Evolutionary conservation across 2,113 vertebrate genomes (phyloP).

Genomic region (Naja naja): DNA sequence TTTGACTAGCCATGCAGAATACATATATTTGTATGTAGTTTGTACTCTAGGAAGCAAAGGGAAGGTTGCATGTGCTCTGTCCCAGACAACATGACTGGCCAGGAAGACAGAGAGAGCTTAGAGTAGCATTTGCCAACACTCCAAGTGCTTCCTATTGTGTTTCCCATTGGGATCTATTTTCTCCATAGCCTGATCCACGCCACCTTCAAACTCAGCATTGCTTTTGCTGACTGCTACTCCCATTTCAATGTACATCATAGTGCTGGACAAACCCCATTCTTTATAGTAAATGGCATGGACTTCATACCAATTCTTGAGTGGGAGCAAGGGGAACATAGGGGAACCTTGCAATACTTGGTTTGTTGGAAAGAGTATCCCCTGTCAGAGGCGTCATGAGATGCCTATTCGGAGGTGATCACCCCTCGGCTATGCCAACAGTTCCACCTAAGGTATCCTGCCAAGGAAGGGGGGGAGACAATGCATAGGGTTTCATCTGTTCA

Average conservation of each 20-base stretch:
- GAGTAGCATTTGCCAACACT: background rate
- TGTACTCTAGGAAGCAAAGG: background rate
- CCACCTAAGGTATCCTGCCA: no score
- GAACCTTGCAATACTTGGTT: no score
- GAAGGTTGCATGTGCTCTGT: background rate
- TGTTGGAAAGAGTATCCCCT: no score
- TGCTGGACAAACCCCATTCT: no score
- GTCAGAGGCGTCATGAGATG: no score
- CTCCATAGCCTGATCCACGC: background rate
- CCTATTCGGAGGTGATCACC: no score
- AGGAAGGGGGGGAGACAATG: no score
- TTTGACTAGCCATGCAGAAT: background rate
- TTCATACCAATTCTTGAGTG: no score
- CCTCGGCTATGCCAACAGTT: no score
- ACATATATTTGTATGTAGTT: background rate
- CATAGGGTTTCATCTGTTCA: no score
- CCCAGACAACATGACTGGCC: background rate
- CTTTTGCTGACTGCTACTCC: background rate
- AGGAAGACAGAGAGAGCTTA: background rate
- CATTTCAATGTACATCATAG: background rate
- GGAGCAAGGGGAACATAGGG: no score
- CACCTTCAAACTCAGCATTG: background rate
- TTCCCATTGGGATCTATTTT: background rate
- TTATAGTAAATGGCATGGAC: no score
- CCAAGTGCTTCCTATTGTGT: background rate